Base-by-base conservation (phyloP, 2,797 vertebrate species). In the Dicrostonyx torquatus region DNA sequence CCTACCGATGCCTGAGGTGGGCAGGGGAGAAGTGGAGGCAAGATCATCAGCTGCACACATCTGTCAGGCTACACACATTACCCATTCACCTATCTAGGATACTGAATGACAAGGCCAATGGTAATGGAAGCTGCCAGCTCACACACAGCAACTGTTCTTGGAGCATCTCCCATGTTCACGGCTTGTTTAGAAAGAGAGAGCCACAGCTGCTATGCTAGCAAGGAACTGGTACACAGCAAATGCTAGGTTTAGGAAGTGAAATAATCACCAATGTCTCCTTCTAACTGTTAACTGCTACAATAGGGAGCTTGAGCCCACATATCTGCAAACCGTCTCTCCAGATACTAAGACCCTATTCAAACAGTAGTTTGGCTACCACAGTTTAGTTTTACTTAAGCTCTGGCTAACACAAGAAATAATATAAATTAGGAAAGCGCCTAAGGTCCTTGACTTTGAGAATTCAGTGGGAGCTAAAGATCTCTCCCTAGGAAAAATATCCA, bases 131-230 rank as follows among this genome's bases (percentile, higher is more conserved):
- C 53, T 48, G 53, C 92, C 13, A 85, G 73, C 29, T 20, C 66
- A 85, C 17, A 70, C 58, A 70, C 24, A 68, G 76, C 90, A 83
- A 29, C 92, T 83, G 70, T 76, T 82, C 72, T 40, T 91, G 24
- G 68, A 90, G 48, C 89, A 9, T 43, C 62, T 6, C 43, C 58
- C 58, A 34, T 66, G 88, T 37, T 40, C 55, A 34, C 34, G 37
- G n/a, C 82, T 68, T 91, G 37, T 93, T 96, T 53, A 92, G 55
- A 88, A 68, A 92, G 68, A 87, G 31, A 68, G 75, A 70, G 45
- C 62, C 10, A 26, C 8, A 7, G 68, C 34, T 64, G 43, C 73
- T 37, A 78, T 64, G 43, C 73, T 37, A 78, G 68, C 43, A 76
- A 0, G 90, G 70, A 90, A 77, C 73, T 37, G 73, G 80, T 8